A percentile compares a stretch with the other conserved stretches of the same genome.
These are phyloP conservation scores for Lipophrys pholis DNA, from an alignment of 2,113 vertebrate species.

Conservation along the genomic window DNA sequence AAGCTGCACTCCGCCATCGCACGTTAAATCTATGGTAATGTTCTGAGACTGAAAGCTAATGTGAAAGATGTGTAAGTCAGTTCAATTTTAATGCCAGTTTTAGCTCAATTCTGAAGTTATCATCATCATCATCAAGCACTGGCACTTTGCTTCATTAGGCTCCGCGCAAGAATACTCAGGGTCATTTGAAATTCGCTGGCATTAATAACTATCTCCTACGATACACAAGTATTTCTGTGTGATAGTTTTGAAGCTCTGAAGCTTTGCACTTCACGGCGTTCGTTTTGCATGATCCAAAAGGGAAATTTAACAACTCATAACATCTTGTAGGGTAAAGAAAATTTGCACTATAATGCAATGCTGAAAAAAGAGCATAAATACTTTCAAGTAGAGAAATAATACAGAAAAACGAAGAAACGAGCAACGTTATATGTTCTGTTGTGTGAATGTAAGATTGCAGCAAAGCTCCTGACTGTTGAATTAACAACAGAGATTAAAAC, in stretches of 20 bases:
- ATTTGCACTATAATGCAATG: background rate
- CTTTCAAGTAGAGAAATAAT: background rate
- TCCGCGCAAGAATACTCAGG: slow-evolving; percentile 59
- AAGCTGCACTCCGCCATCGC: slow-evolving; percentile 47
- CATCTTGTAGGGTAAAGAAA: background rate
- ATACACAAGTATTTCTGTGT: slow-evolving; percentile 18
- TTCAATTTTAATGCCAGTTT: slow-evolving; percentile 76
- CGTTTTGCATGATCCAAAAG: slow-evolving; percentile 5
- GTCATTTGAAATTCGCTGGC: slow-evolving; percentile 65
- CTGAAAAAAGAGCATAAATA: background rate
- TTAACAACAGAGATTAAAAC: background rate
- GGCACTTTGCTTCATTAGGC: slow-evolving; percentile 74
- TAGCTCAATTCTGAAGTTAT: slow-evolving; percentile 70
- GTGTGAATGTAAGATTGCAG: background rate
- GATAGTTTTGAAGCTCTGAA: background rate
- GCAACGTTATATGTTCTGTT: slow-evolving; percentile 8
- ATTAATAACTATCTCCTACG: slow-evolving; percentile 59
- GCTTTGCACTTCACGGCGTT: background rate
- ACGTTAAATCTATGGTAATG: slow-evolving; percentile 71
- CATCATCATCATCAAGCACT: slow-evolving; percentile 71
- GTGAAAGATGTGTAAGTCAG: slow-evolving; percentile 72
- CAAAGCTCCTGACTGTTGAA: background rate
- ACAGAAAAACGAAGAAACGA: background rate
- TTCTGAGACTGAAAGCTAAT: slow-evolving; percentile 72
- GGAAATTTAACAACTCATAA: slow-evolving; percentile 8